Evolutionary conservation across 2,113 vertebrate genomes (phyloP).

Genomic region (Castor canadensis): DNA sequence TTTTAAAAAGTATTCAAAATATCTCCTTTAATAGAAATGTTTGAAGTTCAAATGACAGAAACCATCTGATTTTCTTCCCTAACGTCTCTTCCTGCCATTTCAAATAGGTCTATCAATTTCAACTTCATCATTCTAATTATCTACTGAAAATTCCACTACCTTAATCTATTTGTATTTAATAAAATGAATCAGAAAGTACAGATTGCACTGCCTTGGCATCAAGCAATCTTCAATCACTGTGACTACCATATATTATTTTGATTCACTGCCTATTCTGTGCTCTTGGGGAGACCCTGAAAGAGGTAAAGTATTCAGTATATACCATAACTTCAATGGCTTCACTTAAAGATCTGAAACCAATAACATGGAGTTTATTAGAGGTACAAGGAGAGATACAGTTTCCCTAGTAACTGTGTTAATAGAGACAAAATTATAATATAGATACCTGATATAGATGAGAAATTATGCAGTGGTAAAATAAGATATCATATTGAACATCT

Average conservation of each 20-base stretch:
- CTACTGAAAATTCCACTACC: constrained; percentile 55
- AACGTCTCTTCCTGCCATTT: constrained; percentile 56
- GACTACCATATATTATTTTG: background rate
- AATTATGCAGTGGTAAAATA: constrained; percentile 44
- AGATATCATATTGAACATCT: background rate
- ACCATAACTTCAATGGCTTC: background rate
- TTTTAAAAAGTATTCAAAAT: background rate
- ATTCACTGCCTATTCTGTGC: background rate
- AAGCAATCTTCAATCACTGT: background rate
- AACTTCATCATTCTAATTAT: constrained; percentile 56
- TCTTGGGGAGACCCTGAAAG: background rate
- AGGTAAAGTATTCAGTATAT: constrained; percentile 41
- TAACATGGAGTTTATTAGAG: background rate
- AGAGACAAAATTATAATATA: constrained; percentile 24
- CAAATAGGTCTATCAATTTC: constrained; percentile 62
- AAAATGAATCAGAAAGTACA: constrained; percentile 7
- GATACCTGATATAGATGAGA: constrained; percentile 14
- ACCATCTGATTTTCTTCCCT: constrained; percentile 6
- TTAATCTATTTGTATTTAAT: constrained; percentile 40
- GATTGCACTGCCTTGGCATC: background rate
- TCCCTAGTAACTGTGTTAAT: background rate
- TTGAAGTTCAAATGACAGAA: constrained; percentile 65
- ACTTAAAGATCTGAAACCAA: background rate
- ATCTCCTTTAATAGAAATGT: constrained; percentile 34
- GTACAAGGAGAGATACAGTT: background rate